Evolutionary conservation across 2,113 vertebrate genomes (phyloP).

Genomic region (Cebidichthys violaceus): DNA sequence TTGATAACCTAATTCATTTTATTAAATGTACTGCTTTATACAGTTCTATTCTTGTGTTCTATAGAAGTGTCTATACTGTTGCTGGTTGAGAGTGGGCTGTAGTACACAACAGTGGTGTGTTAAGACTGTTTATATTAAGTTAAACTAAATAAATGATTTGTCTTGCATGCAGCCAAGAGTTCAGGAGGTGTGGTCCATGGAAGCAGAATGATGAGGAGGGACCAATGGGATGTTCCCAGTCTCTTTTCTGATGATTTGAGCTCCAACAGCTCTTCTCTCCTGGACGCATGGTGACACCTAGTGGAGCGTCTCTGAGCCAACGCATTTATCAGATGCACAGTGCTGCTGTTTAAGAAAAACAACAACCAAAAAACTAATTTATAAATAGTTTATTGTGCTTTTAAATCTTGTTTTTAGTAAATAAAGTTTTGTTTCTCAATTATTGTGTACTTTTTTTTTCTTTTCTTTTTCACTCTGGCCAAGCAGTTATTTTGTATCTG

Average conservation of each 20-base stretch:
- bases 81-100: neutral
- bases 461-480: neutral
- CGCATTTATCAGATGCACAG: neutral
- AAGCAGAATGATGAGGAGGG: slow-evolving; percentile 82
- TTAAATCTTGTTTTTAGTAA: slow-evolving; percentile 1
- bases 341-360: neutral
- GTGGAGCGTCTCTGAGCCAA: slow-evolving; percentile 45
- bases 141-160: neutral
- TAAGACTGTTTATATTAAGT: neutral
- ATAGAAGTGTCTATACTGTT: neutral
- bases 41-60: neutral
- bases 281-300: slow-evolving; percentile 67
- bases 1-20: neutral
- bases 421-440: slow-evolving; percentile 42
- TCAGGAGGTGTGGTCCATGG: slow-evolving; percentile 54
- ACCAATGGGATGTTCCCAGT: slow-evolving; percentile 78
- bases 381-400: neutral
- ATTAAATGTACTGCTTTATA: neutral
- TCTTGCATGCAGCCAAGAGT: slow-evolving; percentile 52
- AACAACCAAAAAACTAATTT: neutral
- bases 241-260: slow-evolving; percentile 79
- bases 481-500: neutral
- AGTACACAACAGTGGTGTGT: neutral
- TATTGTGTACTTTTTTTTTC: neutral
- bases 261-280: slow-evolving; percentile 44